A percentile compares a stretch with the other conserved stretches of the same genome.
phyloP scores from a whole-genome alignment of 2,888 invertebrate genomes.

The Arrhopalites spinosus region DNA sequence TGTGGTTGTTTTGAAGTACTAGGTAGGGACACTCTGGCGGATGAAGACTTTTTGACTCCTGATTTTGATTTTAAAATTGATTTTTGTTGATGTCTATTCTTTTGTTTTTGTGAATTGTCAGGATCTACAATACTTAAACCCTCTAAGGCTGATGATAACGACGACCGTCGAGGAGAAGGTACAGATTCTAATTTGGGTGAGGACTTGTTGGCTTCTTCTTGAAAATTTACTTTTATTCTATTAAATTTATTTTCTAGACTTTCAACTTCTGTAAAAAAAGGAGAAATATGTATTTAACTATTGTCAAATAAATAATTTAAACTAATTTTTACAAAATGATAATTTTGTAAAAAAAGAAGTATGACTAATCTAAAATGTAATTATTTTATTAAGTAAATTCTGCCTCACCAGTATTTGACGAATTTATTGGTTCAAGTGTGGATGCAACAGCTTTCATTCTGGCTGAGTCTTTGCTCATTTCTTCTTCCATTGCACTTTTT shows the following conservation, averaged over 20 bases:
- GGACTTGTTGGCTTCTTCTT: background rate
- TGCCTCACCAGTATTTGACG: background rate
- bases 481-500: constrained; percentile 36
- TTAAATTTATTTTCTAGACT: background rate
- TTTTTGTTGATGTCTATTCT: background rate
- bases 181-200: too few relatives aligned
- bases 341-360: too few relatives aligned
- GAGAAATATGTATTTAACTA: too few relatives aligned
- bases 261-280: background rate
- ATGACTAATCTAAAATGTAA: too few relatives aligned
- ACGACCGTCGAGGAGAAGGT: background rate
- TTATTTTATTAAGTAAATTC: too few relatives aligned
- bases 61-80: constrained; percentile 24
- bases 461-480: constrained; percentile 36
- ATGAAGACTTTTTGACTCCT: too few relatives aligned
- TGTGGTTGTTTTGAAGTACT: too few relatives aligned
- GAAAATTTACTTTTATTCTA: background rate
- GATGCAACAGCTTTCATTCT: constrained; percentile 21
- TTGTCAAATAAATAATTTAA: too few relatives aligned
- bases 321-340: too few relatives aligned
- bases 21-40: too few relatives aligned
- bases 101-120: background rate
- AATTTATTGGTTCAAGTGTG: background rate
- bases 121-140: too few relatives aligned
- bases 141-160: background rate